Conservation (phyloP, 2,113 vertebrate species). For the Erpornis zantholeuca region DNA sequence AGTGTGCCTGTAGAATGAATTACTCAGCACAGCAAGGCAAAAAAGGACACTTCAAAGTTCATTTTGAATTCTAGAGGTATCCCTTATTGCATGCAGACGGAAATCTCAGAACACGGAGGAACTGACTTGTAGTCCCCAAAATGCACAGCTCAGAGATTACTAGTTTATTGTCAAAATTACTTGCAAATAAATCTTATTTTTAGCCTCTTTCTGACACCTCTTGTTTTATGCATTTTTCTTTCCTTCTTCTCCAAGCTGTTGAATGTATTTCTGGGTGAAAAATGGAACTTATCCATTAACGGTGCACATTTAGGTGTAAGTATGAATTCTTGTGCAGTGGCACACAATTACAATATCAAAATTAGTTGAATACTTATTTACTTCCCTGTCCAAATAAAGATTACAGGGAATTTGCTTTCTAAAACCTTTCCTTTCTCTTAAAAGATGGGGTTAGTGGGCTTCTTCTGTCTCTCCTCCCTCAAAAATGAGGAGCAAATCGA, state of each 20-base stretch:
- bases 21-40: neutral
- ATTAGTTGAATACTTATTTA: neutral
- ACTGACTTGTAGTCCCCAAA: neutral
- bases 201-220: slow-evolving; percentile 12
- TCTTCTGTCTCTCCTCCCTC: neutral
- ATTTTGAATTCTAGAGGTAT: neutral
- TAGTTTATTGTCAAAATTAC: slow-evolving; percentile 23
- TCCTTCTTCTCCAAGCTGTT: neutral
- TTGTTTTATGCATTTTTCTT: neutral
- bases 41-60: neutral
- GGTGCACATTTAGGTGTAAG: neutral
- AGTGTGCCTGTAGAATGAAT: neutral
- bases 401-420: neutral
- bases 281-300: neutral
- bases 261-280: neutral
- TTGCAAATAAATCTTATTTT: slow-evolving; percentile 64
- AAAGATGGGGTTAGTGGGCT: neutral
- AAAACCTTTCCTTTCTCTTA: neutral
- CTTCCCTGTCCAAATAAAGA: neutral
- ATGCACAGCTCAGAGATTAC: neutral
- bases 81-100: neutral
- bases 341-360: neutral
- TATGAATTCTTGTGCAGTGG: neutral
- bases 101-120: neutral
- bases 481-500: neutral